Base-by-base conservation (phyloP, 1,140 invertebrate species). In the Microplitis mediator region DNA sequence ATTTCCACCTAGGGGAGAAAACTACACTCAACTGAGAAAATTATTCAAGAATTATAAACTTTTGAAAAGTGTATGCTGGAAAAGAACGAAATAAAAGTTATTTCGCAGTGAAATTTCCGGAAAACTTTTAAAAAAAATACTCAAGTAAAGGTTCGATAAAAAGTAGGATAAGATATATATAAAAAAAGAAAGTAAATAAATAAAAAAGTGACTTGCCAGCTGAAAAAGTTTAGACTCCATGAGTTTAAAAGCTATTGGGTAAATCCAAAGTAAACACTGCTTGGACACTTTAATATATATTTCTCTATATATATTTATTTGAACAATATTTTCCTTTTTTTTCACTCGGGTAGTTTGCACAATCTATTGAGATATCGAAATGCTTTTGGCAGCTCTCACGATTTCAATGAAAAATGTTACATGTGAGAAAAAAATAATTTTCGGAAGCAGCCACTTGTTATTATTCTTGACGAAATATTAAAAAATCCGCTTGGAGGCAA, bases 201-300 rank as follows among this genome's bases (percentile, higher is more conserved):
- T 60, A 60, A 69, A 69, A 60, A 52, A 36, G 58, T 69, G 35
- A 69, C 56, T 69, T 69, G 54, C 54, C 67, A 36, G 67, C 54
- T 54, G 35, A 60, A 50, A 69, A 69, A 69, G 32, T 69, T 36
- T 54, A 60, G 58, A 13, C 35, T 35, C 67, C n/a, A 16, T 54
- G 13, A 54, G 16, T 16, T 54, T 54, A 54, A 54, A 54, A 54
- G 16, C 52, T 54, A 14, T 16, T 16, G 52, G 56, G 6, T 60
- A 32, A 32, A 23, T 60, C 56, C 52, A 56, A 56, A 56, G n/a
- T 60, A 16, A 54, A 16, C 56, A 60, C 56, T 31, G 5, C 31
- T 60, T 31, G 8, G 4, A 60, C 16, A 60, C 56, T 60, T 60
- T 60, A 14, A 16, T 23, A 54, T 16, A 60, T 31, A 5, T 45